A percentile compares a stretch with the other conserved stretches of the same genome.
Conservation (phyloP, 2,797 vertebrate species). For the Nasua narica region DNA sequence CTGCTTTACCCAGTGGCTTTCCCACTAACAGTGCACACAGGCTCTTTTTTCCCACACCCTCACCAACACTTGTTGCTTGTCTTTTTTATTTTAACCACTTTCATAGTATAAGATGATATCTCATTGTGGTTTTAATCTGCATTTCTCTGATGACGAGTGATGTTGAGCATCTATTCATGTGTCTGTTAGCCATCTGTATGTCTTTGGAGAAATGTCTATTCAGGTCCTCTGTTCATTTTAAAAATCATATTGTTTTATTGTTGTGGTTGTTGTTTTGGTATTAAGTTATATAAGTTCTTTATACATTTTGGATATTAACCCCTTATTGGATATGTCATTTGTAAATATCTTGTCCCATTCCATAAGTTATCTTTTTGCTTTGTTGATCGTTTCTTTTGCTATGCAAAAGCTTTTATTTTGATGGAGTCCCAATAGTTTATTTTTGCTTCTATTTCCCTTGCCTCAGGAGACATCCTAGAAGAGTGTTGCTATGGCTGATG, state of each 20-base stretch:
- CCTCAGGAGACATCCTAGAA: background rate
- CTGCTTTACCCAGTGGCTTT: background rate
- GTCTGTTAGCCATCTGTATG: background rate
- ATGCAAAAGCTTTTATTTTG: background rate
- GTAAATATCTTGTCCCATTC: background rate
- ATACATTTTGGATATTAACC: background rate
- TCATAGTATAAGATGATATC: background rate
- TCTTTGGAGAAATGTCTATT: background rate
- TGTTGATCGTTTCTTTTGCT: background rate
- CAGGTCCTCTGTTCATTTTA: background rate
- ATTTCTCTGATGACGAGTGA: background rate
- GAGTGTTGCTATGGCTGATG: background rate
- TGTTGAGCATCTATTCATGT: background rate
- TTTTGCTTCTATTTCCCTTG: background rate
- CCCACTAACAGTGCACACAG: background rate
- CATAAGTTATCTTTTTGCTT: background rate
- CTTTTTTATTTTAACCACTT: background rate
- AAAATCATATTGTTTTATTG: background rate
- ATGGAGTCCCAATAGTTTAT: background rate
- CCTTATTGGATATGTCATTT: background rate
- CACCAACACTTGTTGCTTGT: background rate
- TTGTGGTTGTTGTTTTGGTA: background rate
- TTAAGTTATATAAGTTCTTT: background rate
- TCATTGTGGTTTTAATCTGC: background rate
- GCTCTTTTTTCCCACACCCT: background rate